Evolutionary conservation across 1,140 invertebrate genomes (phyloP), one percentile per base, ranked within the genome.

Genomic region (Drosophila nikananu): DNA sequence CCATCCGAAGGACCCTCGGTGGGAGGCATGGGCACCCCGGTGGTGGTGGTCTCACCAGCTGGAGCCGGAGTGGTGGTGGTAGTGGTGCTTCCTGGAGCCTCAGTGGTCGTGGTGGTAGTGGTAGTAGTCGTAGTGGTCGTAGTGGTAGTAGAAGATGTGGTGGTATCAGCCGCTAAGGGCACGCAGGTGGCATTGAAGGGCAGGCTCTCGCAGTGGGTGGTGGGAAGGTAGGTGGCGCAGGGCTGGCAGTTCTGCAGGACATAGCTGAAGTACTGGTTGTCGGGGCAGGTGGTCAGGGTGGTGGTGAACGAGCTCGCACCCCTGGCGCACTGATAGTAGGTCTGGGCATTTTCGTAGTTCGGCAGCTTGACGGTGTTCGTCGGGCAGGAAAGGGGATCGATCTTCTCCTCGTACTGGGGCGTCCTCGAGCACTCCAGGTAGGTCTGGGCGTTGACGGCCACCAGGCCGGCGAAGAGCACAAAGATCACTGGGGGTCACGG

Each of bases 181-280:
- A 23, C 13, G 32, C 84, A 87, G 0, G 5, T 13, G 7, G 65
- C 41, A 5, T 39, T 21, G 17, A 79, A 10, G 2, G 46, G 23
- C 44, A 77, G 30, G 0, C 19, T 13, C 4, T 15, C 13, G 52
- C 86, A 90, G 0, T 23, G 5, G 27, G 71, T 42, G 17, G 70
- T 59, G 3, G 86, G 86, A n/a, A 73, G 44, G 30, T 80, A 90
- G 0, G 70, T 3, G 0, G 10, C 42, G 32, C 86, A 90, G 9
- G 52, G 10, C 21, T 5, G 5, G 27, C 86, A 90, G 0, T 4
- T 0, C 66, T 90, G 86, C 3, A 21, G 0, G 7, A 63, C 57
- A 8, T 82, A 81, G 61, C 32, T 74, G 67, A 90, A 89, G 41
- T 65, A 77, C 30, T 23, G 32, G 7, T 8, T 5, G 0, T 25